Evolutionary conservation across 2,797 vertebrate genomes (phyloP).

Genomic region (Uromys caudimaculatus): DNA sequence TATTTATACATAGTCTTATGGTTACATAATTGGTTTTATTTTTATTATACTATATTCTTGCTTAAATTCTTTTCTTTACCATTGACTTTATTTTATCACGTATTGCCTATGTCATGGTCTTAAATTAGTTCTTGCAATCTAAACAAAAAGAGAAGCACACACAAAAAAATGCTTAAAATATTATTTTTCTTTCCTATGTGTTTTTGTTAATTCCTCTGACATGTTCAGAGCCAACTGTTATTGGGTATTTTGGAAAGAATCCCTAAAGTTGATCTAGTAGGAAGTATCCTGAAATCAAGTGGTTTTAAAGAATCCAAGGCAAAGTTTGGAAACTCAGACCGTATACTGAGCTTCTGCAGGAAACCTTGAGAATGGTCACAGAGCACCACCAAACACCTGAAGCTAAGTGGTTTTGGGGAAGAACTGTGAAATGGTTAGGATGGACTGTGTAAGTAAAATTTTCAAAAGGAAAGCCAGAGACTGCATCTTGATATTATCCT

Average conservation of each 20-base stretch:
- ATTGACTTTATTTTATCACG: constrained; percentile 49
- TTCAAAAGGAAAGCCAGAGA: background rate
- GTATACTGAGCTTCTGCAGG: background rate
- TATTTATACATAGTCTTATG: constrained; percentile 72
- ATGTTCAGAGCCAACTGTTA: background rate
- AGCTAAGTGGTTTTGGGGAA: background rate
- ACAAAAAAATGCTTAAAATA: background rate
- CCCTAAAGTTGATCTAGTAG: background rate
- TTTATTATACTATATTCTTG: constrained; percentile 64
- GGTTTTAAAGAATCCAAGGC: background rate
- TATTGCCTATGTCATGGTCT: background rate
- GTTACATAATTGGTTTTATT: constrained; percentile 77
- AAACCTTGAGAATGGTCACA: background rate
- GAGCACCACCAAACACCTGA: background rate
- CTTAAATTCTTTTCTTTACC: constrained; percentile 30
- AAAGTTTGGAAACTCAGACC: background rate
- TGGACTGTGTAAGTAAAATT: background rate
- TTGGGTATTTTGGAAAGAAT: background rate
- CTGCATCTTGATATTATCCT: background rate
- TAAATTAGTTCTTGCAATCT: constrained; percentile 47
- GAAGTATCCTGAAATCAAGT: background rate
- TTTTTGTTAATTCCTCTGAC: background rate
- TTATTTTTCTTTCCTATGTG: background rate
- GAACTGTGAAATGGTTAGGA: background rate
- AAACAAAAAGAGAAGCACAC: background rate